Evolutionary conservation across 1,140 invertebrate species (phyloP).

Genomic region (Macrobrachium rosenbergii): DNA sequence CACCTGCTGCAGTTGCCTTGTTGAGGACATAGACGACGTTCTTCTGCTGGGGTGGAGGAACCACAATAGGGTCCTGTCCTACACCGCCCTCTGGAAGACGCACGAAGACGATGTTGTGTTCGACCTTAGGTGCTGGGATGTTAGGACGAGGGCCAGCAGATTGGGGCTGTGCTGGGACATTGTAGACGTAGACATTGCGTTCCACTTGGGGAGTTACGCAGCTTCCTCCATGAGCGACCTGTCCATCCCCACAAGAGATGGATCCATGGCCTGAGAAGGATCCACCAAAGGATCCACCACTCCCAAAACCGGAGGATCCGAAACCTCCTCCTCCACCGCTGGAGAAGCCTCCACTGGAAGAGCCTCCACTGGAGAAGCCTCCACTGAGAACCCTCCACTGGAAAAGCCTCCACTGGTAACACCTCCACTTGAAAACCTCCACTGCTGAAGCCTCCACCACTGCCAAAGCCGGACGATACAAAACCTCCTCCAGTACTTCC

Average conservation of each 20-base stretch:
- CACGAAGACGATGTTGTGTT: constrained; percentile 62
- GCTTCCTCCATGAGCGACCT: too few relatives aligned
- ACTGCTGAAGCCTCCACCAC: not conserved
- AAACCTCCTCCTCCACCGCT: constrained; percentile 33
- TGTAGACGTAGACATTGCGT: constrained; percentile 56
- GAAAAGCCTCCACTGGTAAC: not conserved
- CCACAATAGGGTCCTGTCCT: constrained; percentile 55
- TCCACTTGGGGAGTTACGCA: constrained; percentile 53
- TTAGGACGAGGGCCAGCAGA: constrained; percentile 40
- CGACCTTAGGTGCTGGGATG: constrained; percentile 52
- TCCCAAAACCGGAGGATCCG: too few relatives aligned
- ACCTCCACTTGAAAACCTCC: not conserved
- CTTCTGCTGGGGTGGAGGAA: constrained; percentile 63
- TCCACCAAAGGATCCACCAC: too few relatives aligned
- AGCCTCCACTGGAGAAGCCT: not conserved
- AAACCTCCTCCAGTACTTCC: not conserved
- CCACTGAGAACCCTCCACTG: not conserved
- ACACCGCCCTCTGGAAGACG: constrained; percentile 43
- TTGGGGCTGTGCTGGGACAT: constrained; percentile 34
- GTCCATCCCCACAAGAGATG: too few relatives aligned
- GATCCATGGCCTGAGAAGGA: too few relatives aligned
- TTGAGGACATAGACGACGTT: constrained; percentile 63
- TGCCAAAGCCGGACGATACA: constrained; percentile 8
- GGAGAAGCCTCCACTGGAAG: not conserved
- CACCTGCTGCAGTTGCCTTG: constrained; percentile 48